Base-by-base conservation (phyloP, 2,113 vertebrate species). In the Eptesicus fuscus region DNA sequence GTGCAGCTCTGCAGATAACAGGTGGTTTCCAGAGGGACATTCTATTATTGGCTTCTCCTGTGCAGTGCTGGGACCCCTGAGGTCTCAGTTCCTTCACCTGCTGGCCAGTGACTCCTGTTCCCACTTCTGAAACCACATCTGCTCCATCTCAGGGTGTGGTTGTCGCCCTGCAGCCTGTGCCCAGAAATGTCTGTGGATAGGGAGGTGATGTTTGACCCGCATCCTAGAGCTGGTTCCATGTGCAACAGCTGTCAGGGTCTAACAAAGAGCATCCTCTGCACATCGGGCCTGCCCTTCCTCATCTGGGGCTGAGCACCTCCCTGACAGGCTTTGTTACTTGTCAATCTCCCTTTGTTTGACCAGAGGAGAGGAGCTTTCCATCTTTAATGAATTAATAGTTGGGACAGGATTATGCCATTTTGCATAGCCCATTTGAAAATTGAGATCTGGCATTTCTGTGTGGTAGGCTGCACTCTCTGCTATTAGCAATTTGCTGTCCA, bases 231-330 rank as follows among this genome's bases (percentile, higher is more conserved):
- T 2, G 1, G 1, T 9, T 35, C 2, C 4, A 30, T 11, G 11
- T 2, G 12, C 1, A 0, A 9, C 61, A 61, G 70, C 10, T 0
- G 1, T 4, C 7, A 0, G 2, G 30, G 2, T 30, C 44, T 35
- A n/a, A 44, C 67, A 28, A 51, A 35, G n/a, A 8, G 28, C 0
- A 1, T 20, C 30, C 25, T 53, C 8, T 79, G 63, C 42, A 9
- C 42, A 1, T 7, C 1, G 25, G 42, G 71, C 65, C 40, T 49
- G 30, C 44, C 32, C 7, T 3, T 49, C 2, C 73, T 35, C 30
- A 35, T 22, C 51, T 25, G 40, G 18, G 35, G 22, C 0, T 5
- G 30, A 32, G 40, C 61, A 77, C 42, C 63, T 40, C 51, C 71
- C 18, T 69, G 32, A 32, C 0, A 3, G 28, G 28, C 35, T 3